phyloP scores from a whole-genome alignment of 1,140 invertebrate genomes.

The Drosophila nebulosa region DNA sequence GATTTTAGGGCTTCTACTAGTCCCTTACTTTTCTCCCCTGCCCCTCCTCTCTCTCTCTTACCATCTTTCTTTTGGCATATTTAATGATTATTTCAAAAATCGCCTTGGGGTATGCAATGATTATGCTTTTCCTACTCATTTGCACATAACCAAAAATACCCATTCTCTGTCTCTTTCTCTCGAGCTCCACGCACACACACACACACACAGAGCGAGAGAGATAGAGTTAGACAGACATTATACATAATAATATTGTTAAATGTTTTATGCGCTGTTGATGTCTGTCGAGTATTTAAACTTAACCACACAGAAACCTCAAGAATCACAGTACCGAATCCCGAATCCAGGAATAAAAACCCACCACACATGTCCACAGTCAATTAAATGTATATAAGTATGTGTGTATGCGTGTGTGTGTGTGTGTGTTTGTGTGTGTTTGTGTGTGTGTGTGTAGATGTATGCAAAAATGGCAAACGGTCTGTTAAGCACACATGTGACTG shows the following conservation, averaged over 20 bases:
- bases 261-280: slow-evolving; percentile 78
- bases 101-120: slow-evolving; percentile 57
- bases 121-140: slow-evolving; percentile 34
- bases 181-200: not conserved
- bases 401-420: slow-evolving; percentile 15
- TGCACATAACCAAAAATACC: slow-evolving; percentile 10
- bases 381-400: slow-evolving; percentile 56
- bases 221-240: slow-evolving; percentile 8
- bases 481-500: slow-evolving; percentile 73
- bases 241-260: slow-evolving; percentile 63
- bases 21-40: not conserved
- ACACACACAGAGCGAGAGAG: not conserved
- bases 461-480: slow-evolving; percentile 78
- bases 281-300: slow-evolving; percentile 76
- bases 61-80: too few species aligned
- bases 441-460: slow-evolving; percentile 42
- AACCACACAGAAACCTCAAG: slow-evolving; percentile 72
- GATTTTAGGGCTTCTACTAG: too few species aligned
- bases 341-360: slow-evolving; percentile 42
- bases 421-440: slow-evolving; percentile 50
- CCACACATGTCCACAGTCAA: slow-evolving; percentile 72
- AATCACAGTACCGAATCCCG: slow-evolving; percentile 60
- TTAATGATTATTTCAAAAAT: not conserved
- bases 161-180: not conserved
- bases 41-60: not conserved